Base-by-base conservation (phyloP, 35 echinoderm and acorn worm genomes). In the Patiria miniata region DNA sequence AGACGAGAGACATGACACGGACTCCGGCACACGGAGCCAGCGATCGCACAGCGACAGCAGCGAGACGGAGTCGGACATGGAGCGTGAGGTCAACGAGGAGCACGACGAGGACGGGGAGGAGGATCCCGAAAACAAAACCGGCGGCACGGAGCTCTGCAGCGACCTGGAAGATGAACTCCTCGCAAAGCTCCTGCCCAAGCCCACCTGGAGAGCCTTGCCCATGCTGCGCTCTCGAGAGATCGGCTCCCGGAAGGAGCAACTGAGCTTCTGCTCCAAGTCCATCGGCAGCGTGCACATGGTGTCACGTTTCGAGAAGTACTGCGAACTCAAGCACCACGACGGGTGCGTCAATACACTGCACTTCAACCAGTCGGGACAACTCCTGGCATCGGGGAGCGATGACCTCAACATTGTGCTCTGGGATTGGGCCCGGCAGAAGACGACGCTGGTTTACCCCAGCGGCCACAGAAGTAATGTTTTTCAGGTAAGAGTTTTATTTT, bases 301-400 rank as follows among this genome's bases (percentile, higher is more conserved):
- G 7, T 40, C 93, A 56, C 85, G 92, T 73, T 90, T 97, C 89
- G 68, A 94, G 73, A 82, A 68, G 39, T 93, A 97, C 47, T 58
- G 80, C 54, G 85, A 82, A 53, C 83, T 97, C 7, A 87, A 97
- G 14, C 57, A 83, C 40, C 92, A 97, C 16, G 79, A 94, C 14
- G 95, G 95, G 1, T 97, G 95, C 86, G 95, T 97, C 1, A 97
- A 97, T 57, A 94, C 95, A 17, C 50, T 97, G 55, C 95, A 97
- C 78, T 97, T 97, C 36, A 97, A 94, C 52, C 88, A 88, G 55
- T 38, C 37, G 18, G 95, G 92, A n/a, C 83, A 89, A 37, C 81
- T 93, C n/a, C 58, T 97, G 10, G 91, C 95, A 0, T 93, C 87
- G 68, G 95, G 95, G 14, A 97, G 95, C 26, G 95, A 97, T 65